These are phyloP conservation scores for Oxyteleia sp. DNA, from an alignment of 2,888 invertebrate species.

Conservation along the genomic window DNA sequence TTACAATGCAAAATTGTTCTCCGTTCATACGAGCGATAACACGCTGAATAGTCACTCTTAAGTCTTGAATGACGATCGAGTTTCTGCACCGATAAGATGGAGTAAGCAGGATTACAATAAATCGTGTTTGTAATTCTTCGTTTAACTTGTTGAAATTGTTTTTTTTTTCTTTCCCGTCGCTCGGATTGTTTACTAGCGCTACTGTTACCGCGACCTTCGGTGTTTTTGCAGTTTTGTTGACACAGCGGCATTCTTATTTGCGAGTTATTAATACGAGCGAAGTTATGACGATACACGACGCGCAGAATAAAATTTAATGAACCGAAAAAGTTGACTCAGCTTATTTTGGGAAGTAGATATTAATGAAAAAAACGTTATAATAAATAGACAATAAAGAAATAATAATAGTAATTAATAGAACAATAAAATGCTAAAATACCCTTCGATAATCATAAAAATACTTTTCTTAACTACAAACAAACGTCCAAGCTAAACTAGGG, in stretches of 20 bases:
- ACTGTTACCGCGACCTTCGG: conserved; percentile 14
- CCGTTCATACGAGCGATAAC: conserved; percentile 30
- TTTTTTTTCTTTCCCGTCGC: not conserved
- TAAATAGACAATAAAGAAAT: too few relatives aligned
- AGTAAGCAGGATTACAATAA: conserved; percentile 15
- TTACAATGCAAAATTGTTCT: too few relatives aligned
- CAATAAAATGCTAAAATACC: too few relatives aligned
- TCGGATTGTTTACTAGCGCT: conserved; percentile 20
- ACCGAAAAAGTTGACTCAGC: too few relatives aligned
- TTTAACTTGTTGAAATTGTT: not conserved
- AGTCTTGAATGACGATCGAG: conserved; percentile 13
- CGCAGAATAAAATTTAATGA: too few relatives aligned
- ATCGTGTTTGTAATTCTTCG: conserved; percentile 8
- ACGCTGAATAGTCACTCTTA: conserved; percentile 7
- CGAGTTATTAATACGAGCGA: conserved; percentile 9
- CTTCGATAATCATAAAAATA: too few relatives aligned
- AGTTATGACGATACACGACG: not conserved
- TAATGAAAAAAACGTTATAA: too few relatives aligned
- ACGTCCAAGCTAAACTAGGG: too few relatives aligned
- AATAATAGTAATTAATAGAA: too few relatives aligned
- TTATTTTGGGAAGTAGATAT: too few relatives aligned
- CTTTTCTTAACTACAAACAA: too few relatives aligned
- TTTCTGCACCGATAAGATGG: conserved; percentile 25
- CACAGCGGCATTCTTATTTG: conserved; percentile 3
- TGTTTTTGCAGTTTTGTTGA: conserved; percentile 3